Conservation (phyloP, 2,113 vertebrate genomes). For the Eupsittula cactorum region DNA sequence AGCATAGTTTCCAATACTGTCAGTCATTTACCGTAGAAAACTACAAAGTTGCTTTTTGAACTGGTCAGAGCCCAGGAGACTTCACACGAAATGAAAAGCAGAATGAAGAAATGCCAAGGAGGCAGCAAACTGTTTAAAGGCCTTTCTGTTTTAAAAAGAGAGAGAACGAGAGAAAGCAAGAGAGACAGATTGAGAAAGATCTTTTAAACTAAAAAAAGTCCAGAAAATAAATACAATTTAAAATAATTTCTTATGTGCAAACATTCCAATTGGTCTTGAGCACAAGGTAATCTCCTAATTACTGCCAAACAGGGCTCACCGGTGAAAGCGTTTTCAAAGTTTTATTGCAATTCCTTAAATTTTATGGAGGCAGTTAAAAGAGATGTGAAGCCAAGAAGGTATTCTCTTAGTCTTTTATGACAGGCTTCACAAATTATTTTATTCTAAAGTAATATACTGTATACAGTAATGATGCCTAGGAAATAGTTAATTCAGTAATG, state of each 20-base stretch:
- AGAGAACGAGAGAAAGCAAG: accelerated
- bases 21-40: slow-evolving; percentile 58
- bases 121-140: neutral
- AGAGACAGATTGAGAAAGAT: neutral
- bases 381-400: slow-evolving; percentile 46
- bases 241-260: slow-evolving; percentile 11
- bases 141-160: neutral
- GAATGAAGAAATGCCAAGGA: slow-evolving; percentile 55
- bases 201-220: neutral
- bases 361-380: slow-evolving; percentile 71
- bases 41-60: slow-evolving; percentile 58
- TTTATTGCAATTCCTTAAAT: slow-evolving; percentile 71
- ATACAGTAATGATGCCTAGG: slow-evolving; percentile 41
- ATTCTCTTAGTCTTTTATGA: slow-evolving; percentile 56
- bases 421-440: slow-evolving; percentile 58
- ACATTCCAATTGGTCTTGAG: neutral
- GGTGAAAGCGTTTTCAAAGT: slow-evolving; percentile 25
- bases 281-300: slow-evolving; percentile 31
- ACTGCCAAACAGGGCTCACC: slow-evolving; percentile 55
- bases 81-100: slow-evolving; percentile 56
- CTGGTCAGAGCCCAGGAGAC: slow-evolving; percentile 60
- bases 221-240: neutral
- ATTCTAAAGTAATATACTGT: slow-evolving; percentile 57
- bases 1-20: slow-evolving; percentile 45
- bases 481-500: slow-evolving; percentile 40